Evolutionary conservation across 2,113 vertebrate species (phyloP).

Genomic region (Sitta europaea): DNA sequence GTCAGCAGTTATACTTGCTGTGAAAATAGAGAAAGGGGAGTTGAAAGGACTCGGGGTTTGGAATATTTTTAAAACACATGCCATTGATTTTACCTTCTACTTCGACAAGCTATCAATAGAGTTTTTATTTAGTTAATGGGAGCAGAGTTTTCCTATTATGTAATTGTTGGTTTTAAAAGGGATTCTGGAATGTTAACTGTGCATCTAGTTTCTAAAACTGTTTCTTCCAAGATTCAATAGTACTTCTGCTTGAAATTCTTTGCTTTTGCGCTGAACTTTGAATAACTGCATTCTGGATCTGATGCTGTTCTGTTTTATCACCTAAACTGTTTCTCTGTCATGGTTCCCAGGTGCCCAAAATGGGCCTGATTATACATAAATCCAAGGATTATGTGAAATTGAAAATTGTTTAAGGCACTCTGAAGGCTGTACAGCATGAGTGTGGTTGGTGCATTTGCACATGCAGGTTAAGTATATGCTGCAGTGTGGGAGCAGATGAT

Average conservation of each 20-base stretch:
- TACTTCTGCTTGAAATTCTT: background rate
- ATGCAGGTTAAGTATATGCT: background rate
- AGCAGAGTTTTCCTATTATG: background rate
- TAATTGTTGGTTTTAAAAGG: background rate
- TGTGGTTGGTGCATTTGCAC: background rate
- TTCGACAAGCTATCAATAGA: background rate
- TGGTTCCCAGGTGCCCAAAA: background rate
- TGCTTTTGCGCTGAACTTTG: fast-evolving
- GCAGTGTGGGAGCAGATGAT: background rate
- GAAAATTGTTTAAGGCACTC: background rate
- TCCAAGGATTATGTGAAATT: background rate
- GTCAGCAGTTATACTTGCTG: background rate
- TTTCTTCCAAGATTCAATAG: background rate
- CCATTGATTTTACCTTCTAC: background rate
- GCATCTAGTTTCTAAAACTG: background rate
- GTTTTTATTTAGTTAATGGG: background rate
- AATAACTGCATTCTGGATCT: background rate
- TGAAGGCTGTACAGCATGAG: background rate
- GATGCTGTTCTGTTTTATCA: background rate
- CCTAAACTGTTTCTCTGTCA: background rate
- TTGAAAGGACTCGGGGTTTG: background rate
- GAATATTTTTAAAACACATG: background rate
- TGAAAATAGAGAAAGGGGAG: background rate
- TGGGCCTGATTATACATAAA: background rate
- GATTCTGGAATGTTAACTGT: background rate